Evolutionary conservation across 2,888 invertebrate species (phyloP), one percentile per base, ranked within the genome.

Genomic region (Entomobrya proxima): DNA sequence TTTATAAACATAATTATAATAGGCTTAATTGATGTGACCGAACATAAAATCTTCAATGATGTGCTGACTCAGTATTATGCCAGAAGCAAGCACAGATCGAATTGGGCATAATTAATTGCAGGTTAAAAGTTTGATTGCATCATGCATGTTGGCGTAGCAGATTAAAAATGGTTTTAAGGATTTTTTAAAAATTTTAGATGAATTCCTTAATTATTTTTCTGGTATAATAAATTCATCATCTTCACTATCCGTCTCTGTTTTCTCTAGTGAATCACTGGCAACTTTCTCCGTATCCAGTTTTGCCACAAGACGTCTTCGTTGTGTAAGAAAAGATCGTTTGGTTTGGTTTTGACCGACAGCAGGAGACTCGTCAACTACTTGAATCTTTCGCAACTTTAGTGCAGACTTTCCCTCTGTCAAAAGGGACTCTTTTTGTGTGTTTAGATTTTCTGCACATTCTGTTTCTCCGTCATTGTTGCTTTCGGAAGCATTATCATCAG

Each of bases 221-320:
- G 27, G 24, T 21, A 75, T 9, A 30, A 75, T 52, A n/a, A 75
- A 35, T 9, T 77, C 77, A n/a, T 47, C 44, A 13, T 75, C 74
- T 13, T 77, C 77, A n/a, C 44, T 40, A 21, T 75, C 74, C 3
- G n/a, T 75, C 13, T 75, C 74, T 24, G 50, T 35, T 75, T 75
- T 75, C 24, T 75, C 35, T 6, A 50, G 32, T 5, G 74, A 52
- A 21, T 75, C 74, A 5, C 37, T 52, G 1, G 35, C 74, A 13
- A 75, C 35, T 11, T 52, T 52, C 15, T 32, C 74, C 74, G 18
- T 37, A 15, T 40, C 61, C 40, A 24, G 47, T 61, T 85, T 61
- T 0, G 11, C 47, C 58, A 69, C 30, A 0, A 69, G 32, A 13
- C 55, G 35, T 11, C 75, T 35, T 21, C 78, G n/a, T 35, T 50